phyloP scores from a whole-genome alignment of 2,888 invertebrate species.

The Ochropleura plecta region DNA sequence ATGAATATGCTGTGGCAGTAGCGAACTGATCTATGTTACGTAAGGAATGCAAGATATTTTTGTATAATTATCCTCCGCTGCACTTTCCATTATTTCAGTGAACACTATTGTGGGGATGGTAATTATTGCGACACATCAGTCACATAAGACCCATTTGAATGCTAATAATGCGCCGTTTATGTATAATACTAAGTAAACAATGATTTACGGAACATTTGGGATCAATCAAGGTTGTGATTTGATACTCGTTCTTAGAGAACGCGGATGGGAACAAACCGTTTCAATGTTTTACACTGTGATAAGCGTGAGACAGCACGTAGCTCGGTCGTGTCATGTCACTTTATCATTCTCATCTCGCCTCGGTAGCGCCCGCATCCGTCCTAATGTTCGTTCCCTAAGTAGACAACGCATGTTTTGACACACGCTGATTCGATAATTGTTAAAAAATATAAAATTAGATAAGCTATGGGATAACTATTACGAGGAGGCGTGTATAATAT shows the following conservation, averaged over 20 bases:
- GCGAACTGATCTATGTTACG: conserved; percentile 56
- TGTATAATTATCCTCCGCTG: conserved; percentile 68
- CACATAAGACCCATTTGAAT: conserved; percentile 8
- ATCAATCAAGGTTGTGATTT: conserved; percentile 31
- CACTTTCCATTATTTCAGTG: conserved; percentile 59
- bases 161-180: conserved; percentile 19
- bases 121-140: conserved; percentile 24
- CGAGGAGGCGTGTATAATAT: conserved; percentile 42
- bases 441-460: conserved; percentile 44
- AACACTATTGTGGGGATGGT: conserved; percentile 33
- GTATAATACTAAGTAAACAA: conserved; percentile 33
- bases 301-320: conserved; percentile 76
- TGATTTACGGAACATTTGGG: conserved; percentile 27
- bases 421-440: conserved; percentile 45
- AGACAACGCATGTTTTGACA: conserved; percentile 66
- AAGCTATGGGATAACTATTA: conserved; percentile 67
- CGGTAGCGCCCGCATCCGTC: conserved; percentile 70
- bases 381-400: conserved; percentile 38
- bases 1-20: conserved; percentile 44
- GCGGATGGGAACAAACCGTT: conserved; percentile 33
- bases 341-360: conserved; percentile 72
- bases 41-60: conserved; percentile 74
- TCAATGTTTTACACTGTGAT: conserved; percentile 73
- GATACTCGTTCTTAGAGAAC: conserved; percentile 18
- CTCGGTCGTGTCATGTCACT: conserved; percentile 72